Evolutionary conservation across 64 coral and sea anemone genomes (phyloP).

Genomic region (Montipora cactus): DNA sequence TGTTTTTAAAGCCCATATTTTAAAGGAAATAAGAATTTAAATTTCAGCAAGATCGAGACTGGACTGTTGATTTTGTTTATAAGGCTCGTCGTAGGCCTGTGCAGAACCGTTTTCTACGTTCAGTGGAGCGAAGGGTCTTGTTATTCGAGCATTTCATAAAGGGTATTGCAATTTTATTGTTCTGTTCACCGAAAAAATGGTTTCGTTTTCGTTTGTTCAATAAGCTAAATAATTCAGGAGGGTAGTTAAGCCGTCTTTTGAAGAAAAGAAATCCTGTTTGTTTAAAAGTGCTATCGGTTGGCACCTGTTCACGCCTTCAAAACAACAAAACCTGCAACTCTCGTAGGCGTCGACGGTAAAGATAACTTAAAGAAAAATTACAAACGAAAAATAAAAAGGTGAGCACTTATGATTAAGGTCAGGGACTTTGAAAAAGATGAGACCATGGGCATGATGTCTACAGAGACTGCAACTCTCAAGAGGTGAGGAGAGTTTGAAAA

Average conservation of each 20-base stretch:
- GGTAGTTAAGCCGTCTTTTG: neutral
- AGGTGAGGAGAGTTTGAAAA: neutral
- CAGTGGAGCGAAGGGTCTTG: conserved; percentile 1
- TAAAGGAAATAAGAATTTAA: neutral
- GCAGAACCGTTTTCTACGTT: neutral
- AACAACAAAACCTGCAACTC: neutral
- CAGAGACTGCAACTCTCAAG: neutral
- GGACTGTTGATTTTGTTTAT: neutral
- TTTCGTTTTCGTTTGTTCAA: neutral
- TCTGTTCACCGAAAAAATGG: neutral
- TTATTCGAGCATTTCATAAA: neutral
- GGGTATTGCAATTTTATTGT: conserved; percentile 12
- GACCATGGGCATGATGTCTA: neutral
- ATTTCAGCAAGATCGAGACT: neutral
- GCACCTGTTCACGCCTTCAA: neutral
- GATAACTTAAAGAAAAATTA: neutral
- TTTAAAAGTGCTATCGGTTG: neutral
- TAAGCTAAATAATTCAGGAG: conserved; percentile 17
- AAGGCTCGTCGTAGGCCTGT: neutral
- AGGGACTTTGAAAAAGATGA: neutral
- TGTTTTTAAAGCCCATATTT: neutral
- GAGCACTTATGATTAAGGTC: no score
- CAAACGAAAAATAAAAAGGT: neutral
- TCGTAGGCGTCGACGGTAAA: neutral
- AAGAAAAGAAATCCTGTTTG: neutral